Base-by-base conservation (phyloP, 2,797 vertebrate species). In the Coilia nasus region DNA sequence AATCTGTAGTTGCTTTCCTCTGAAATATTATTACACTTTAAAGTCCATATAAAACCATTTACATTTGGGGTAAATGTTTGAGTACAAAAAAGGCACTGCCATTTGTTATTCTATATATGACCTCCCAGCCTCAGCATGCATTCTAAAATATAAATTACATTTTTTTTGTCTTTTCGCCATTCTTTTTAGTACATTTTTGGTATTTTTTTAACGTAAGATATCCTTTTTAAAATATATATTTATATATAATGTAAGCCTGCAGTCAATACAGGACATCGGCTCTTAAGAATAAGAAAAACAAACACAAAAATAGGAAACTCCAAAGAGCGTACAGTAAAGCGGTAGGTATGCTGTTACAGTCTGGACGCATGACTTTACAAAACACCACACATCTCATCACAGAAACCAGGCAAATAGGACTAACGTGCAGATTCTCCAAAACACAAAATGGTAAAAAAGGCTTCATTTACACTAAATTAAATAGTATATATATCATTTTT, bases 61-160 rank as follows among this genome's bases (percentile, higher is more conserved):
- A 93, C 90, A 92, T 92, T 91, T 92, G 82, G 90, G 91, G 89
- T 93, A 94, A 94, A 95, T 93, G 91, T 94, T 90, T 31, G 90
- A 93, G 93, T 94, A 94, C 89, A 94, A 93, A 96, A 94, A 95
- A 99, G 97, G 98, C 98, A 98, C 97, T 97, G 97, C 97, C 96
- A 93, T 97, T 96, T 94, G 94, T 97, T 97, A 96, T 96, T 96
- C 95, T 97, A 94, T 94, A 95, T 96, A 95, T 44, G 93, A 97
- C 96, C 93, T 96, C 95, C 94, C 96, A 97, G 96, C 96, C 95
- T 96, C 93, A 91, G 94, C 96, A 95, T 96, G 97, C 97, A 97
- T 90, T 91, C 92, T 93, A 94, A 95, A 95, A 94, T 95, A 97
- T 97, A 97, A 97, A 97, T 97, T 95, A 93, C 90, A 91, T 90